phyloP scores from a whole-genome alignment of 2,888 invertebrate species.

The Pachycephus smyrnensis region DNA sequence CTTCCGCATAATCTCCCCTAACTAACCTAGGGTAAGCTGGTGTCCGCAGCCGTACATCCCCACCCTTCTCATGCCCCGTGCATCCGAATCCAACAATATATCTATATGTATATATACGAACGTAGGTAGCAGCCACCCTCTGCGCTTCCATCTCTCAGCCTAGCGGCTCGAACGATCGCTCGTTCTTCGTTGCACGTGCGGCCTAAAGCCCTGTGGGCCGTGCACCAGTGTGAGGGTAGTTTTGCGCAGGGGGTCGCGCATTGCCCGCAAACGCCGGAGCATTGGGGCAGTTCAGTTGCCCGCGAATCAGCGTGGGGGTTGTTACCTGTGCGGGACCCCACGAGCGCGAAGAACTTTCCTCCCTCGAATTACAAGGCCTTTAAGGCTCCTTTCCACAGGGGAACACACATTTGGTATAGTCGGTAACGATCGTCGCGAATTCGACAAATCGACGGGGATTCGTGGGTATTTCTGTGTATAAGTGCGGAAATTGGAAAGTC shows the following conservation, averaged over 20 bases:
- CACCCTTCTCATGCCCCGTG: constrained; percentile 22
- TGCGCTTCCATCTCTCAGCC: not conserved
- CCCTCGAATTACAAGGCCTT: not conserved
- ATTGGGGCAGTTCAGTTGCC: constrained; percentile 53
- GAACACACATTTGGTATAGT: not conserved
- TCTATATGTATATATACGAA: not conserved
- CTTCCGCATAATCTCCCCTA: constrained; percentile 11
- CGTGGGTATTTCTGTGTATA: not conserved
- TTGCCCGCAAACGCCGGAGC: constrained; percentile 37
- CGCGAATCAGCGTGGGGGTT: constrained; percentile 61
- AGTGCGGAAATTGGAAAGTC: not conserved
- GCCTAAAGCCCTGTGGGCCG: constrained; percentile 12
- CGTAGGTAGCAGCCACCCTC: not conserved
- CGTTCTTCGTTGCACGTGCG: constrained; percentile 26
- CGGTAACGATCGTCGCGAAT: no score
- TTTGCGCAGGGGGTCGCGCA: constrained; percentile 63
- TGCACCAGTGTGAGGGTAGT: constrained; percentile 42
- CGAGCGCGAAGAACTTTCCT: not conserved
- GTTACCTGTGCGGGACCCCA: constrained; percentile 27
- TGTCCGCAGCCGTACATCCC: constrained; percentile 26
- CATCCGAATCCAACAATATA: not conserved
- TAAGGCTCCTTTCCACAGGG: not conserved
- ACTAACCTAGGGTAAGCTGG: constrained; percentile 24
- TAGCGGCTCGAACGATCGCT: constrained; percentile 23
- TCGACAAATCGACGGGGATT: not conserved